Percentiles rank a stretch among this genome's conserved stretches.
phyloP scores from a whole-genome alignment of 2,888 invertebrate genomes.

The Keiferia lycopersicella region DNA sequence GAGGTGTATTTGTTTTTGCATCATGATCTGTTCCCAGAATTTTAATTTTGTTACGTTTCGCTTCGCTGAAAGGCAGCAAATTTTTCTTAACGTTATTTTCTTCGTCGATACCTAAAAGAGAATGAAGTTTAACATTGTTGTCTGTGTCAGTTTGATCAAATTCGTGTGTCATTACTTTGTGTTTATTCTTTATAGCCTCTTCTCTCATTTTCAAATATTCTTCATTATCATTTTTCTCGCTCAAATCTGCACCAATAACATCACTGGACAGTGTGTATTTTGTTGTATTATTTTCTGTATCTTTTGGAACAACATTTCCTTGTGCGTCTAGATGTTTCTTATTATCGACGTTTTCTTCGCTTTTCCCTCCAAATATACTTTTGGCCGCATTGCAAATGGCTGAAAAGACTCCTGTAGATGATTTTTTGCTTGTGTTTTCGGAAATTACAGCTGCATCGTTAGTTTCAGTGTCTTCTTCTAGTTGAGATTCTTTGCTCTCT shows the following conservation, averaged over 20 bases:
- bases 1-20: conserved; percentile 25
- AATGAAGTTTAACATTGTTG: conserved; percentile 56
- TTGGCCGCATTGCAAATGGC: conserved; percentile 66
- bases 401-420: conserved; percentile 56
- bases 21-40: conserved; percentile 60
- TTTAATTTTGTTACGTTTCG: conserved; percentile 63
- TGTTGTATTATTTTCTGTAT: conserved; percentile 41
- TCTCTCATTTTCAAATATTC: conserved; percentile 64
- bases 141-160: conserved; percentile 63
- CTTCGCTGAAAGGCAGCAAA: conserved; percentile 55
- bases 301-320: conserved; percentile 57
- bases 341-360: conserved; percentile 55
- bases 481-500: conserved; percentile 35
- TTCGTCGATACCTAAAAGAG: conserved; percentile 47
- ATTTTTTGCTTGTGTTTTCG: conserved; percentile 44
- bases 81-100: conserved; percentile 57
- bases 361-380: conserved; percentile 58
- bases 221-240: conserved; percentile 53
- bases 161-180: conserved; percentile 77
- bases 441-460: conserved; percentile 36
- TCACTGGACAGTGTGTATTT: conserved; percentile 53
- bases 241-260: conserved; percentile 59
- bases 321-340: conserved; percentile 60
- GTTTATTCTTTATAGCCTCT: conserved; percentile 71
- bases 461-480: conserved; percentile 31